Percentiles rank a stretch among this genome's conserved stretches.
Evolutionary conservation across 1,140 invertebrate species (phyloP).

Genomic region (Hyles euphorbiae): DNA sequence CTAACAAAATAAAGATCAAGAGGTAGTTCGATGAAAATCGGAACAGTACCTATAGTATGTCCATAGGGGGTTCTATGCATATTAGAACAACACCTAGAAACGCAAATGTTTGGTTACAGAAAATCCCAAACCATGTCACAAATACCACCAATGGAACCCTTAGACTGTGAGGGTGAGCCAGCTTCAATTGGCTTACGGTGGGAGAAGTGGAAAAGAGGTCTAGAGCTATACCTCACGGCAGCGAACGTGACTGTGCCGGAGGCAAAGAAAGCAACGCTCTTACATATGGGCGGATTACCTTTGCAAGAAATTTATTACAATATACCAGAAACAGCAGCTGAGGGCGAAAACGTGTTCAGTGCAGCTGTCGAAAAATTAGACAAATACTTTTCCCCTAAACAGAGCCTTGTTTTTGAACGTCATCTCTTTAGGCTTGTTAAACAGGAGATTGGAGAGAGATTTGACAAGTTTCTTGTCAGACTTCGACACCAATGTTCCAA

Average conservation of each 20-base stretch:
- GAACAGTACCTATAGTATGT: too few relatives aligned
- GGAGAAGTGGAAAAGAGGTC: conserved; percentile 34
- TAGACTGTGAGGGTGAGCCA: conserved; percentile 37
- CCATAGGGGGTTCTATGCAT: too few relatives aligned
- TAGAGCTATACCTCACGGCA: conserved; percentile 28
- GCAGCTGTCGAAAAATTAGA: conserved; percentile 14
- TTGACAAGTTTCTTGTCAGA: conserved; percentile 22
- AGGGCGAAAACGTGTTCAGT: conserved; percentile 6
- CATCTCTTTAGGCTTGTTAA: conserved; percentile 13
- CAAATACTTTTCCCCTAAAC: conserved; percentile 12
- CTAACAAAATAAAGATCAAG: too few relatives aligned
- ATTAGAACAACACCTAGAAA: background rate
- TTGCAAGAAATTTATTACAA: conserved; percentile 34
- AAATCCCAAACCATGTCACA: conserved; percentile 24
- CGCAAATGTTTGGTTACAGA: conserved; percentile 11
- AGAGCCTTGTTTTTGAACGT: conserved; percentile 16
- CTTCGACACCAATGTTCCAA: conserved; percentile 22
- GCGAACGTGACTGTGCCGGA: conserved; percentile 13
- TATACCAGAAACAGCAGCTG: conserved; percentile 25
- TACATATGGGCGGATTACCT: conserved; percentile 27
- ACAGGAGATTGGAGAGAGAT: conserved; percentile 13
- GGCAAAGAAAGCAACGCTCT: conserved; percentile 29
- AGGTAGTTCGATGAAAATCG: too few relatives aligned
- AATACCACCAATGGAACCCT: conserved; percentile 26
- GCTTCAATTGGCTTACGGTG: conserved; percentile 32